Conservation (phyloP, 2,797 vertebrate genomes). For the Siniperca undulata region DNA sequence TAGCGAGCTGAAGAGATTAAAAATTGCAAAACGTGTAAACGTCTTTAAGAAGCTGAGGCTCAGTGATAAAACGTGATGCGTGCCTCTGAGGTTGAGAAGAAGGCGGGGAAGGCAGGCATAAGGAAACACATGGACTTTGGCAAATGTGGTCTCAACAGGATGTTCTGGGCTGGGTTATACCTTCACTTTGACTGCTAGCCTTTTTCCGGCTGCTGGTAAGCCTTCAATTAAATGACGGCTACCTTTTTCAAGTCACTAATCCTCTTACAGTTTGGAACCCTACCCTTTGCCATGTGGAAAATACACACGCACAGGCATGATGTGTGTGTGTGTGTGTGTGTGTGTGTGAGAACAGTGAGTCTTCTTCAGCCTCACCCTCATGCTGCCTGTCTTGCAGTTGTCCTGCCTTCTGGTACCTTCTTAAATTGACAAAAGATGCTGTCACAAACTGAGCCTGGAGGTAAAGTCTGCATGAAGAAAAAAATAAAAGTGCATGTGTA, state of each 20-base stretch:
- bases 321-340: conserved; percentile 41
- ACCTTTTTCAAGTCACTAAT: conserved; percentile 90
- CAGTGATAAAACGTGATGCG: conserved; percentile 83
- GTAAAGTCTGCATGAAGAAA: conserved; percentile 45
- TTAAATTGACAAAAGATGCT: conserved; percentile 73
- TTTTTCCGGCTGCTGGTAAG: conserved; percentile 86
- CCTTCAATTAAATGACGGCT: conserved; percentile 90
- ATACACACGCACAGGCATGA: conserved; percentile 42
- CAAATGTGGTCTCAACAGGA: conserved; percentile 84
- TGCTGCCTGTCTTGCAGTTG: conserved; percentile 60
- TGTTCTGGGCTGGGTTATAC: conserved; percentile 87
- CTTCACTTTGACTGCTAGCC: conserved; percentile 87
- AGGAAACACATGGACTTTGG: conserved; percentile 81
- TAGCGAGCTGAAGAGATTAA: conserved; percentile 83
- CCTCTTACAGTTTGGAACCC: conserved; percentile 86
- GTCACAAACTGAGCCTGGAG: conserved; percentile 63
- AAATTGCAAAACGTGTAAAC: conserved; percentile 85
- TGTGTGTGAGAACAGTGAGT: conserved; percentile 52
- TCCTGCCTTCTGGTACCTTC: conserved; percentile 70
- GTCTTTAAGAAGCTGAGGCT: conserved; percentile 85
- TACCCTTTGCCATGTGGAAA: conserved; percentile 82
- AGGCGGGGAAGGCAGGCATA: conserved; percentile 68
- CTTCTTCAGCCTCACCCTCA: conserved; percentile 66
- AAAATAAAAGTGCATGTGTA: background rate
- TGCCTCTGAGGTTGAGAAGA: conserved; percentile 79